A percentile compares a stretch with the other conserved stretches of the same genome.
These are phyloP conservation scores for Scaptomyza tumidula DNA, from an alignment of 2,888 invertebrate genomes.

Conservation along the genomic window DNA sequence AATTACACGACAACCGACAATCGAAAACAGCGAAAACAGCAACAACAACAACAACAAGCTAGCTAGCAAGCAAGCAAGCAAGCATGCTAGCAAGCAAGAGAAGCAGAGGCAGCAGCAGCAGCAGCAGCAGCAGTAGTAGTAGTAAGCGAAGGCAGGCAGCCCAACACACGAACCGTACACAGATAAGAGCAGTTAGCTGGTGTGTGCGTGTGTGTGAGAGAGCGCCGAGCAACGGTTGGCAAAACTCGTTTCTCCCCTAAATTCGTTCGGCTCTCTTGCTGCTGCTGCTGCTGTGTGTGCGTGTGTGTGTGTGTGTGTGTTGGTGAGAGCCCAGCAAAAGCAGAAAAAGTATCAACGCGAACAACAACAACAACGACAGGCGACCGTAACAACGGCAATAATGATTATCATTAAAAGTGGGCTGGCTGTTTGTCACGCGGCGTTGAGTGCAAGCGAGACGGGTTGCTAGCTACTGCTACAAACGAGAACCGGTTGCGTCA, in stretches of 20 bases:
- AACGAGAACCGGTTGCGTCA: constrained; percentile 70
- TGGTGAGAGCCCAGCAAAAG: constrained; percentile 32
- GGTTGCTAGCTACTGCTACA: constrained; percentile 27
- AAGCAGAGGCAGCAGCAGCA: constrained; percentile 22
- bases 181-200: background rate
- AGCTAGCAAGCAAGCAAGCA: constrained; percentile 1
- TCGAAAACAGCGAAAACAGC: constrained; percentile 64
- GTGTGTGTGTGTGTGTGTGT: constrained; percentile 16
- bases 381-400: constrained; percentile 80
- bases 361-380: constrained; percentile 50
- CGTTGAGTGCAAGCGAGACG: constrained; percentile 46
- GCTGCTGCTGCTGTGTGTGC: background rate
- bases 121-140: background rate
- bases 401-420: constrained; percentile 83
- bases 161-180: constrained; percentile 26
- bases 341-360: constrained; percentile 52
- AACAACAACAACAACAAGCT: constrained; percentile 20
- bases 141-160: constrained; percentile 11
- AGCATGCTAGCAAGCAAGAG: constrained; percentile 30
- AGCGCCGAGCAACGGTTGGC: constrained; percentile 39
- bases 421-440: constrained; percentile 74
- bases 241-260: constrained; percentile 70
- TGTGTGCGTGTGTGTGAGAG: constrained; percentile 38
- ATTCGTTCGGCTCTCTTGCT: constrained; percentile 15
- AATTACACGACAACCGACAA: constrained; percentile 84